phyloP scores from a whole-genome alignment of 2,888 invertebrate species.

The Cenopis cana region DNA sequence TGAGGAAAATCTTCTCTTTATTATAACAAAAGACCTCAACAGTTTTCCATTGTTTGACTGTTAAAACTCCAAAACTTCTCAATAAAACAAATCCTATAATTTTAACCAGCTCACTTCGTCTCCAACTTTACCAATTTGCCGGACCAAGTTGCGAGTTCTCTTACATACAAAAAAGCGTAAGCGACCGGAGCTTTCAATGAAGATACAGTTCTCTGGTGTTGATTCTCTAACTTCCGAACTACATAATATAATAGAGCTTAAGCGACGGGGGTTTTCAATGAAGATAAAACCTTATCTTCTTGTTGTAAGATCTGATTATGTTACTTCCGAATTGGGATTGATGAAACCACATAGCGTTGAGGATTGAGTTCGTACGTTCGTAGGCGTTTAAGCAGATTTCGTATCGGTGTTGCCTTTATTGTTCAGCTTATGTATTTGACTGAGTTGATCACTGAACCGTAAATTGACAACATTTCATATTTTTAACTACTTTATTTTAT shows the following conservation, averaged over 20 bases:
- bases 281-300: background rate
- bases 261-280: background rate
- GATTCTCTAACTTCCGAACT: conserved; percentile 12
- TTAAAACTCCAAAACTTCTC: conserved; percentile 8
- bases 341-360: conserved; percentile 3
- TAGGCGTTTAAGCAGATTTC: background rate
- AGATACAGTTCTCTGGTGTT: background rate
- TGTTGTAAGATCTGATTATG: background rate
- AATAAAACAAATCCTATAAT: conserved; percentile 27
- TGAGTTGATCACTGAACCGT: too few relatives aligned
- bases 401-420: background rate
- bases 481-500: too few relatives aligned
- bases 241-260: background rate
- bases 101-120: conserved; percentile 8
- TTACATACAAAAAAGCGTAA: background rate
- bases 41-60: conserved; percentile 1
- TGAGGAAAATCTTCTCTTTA: background rate
- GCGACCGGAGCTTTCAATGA: background rate
- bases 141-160: conserved; percentile 16
- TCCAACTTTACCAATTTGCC: conserved; percentile 31
- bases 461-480: too few relatives aligned
- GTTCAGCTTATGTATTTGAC: too few relatives aligned
- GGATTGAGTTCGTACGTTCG: background rate
- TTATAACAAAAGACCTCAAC: background rate
- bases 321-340: conserved; percentile 21